A percentile compares a stretch with the other conserved stretches of the same genome.
Evolutionary conservation across 2,888 invertebrate genomes (phyloP).

Genomic region (Nasonovia ribisnigri): DNA sequence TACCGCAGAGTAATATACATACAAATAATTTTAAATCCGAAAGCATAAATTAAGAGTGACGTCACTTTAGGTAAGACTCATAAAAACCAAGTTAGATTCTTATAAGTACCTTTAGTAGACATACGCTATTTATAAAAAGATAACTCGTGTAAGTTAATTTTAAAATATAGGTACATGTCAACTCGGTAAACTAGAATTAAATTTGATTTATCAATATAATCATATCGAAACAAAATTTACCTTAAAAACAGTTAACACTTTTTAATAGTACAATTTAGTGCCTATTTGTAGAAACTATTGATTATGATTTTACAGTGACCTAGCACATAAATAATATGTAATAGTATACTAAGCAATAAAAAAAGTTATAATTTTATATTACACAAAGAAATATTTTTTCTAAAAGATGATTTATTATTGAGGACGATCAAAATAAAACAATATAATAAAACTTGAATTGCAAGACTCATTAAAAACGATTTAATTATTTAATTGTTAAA

Average conservation of each 20-base stretch:
- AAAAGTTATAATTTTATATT: background rate
- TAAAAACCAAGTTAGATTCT: background rate
- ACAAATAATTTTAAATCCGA: background rate
- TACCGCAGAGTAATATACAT: background rate
- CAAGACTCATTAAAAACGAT: background rate
- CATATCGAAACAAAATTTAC: background rate
- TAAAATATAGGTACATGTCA: background rate
- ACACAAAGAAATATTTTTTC: background rate
- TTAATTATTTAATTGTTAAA: background rate
- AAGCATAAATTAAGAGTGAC: slow-evolving; percentile 23
- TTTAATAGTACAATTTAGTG: background rate
- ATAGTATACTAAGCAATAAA: background rate
- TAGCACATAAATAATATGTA: background rate
- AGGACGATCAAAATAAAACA: background rate
- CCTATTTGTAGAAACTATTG: background rate
- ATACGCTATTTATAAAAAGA: background rate
- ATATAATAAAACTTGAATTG: background rate
- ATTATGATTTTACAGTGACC: background rate
- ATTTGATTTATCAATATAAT: background rate
- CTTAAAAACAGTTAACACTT: background rate
- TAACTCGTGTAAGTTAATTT: background rate
- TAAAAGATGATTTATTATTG: background rate
- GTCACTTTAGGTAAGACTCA: background rate
- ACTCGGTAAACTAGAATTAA: background rate
- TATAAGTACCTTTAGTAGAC: background rate